Evolutionary conservation across 2,113 vertebrate species (phyloP), one percentile per base, ranked within the genome.

Genomic region (Phalacrocorax brasilianus): DNA sequence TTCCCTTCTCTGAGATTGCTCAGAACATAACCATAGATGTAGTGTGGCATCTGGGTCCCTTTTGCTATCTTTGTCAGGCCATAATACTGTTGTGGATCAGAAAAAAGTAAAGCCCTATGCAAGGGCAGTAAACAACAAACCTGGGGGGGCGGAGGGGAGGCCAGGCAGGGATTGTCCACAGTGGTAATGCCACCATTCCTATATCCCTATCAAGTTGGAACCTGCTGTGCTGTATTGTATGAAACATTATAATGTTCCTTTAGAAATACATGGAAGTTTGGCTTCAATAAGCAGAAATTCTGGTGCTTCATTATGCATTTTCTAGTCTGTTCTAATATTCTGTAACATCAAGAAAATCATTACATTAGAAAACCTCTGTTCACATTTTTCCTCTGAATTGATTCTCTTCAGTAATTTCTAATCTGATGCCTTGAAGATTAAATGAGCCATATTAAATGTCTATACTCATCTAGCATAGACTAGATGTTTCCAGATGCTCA

Each of bases 401-500:
- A 89, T 91, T 95, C 87, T 63, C 42, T 62, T 71, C 95, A 89
- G 44, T 84, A 87, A 71, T 52, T 95, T 85, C 68, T 93, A 78
- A 89, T 84, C 70, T 75, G 84, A 50, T 55, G 28, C 61, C 81
- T 53, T 2, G 1, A 58, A 72, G 73, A 38, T 74, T 5, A 91
- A 96, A 96, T 87, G 68, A 77, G 55, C 56, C 65, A 50, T 77
- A 33, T n/a, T 53, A 91, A 94, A 83, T 53, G 32, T 21, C 80
- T 89, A 4, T 42, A 58, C 3, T 1, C 71, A 55, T 28, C 68
- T 81, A 17, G 76, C 62, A 30, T 4, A 49, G 72, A 76, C 59
- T 77, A 87, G 59, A 81, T 47, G n/a, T 47, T 94, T 91, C 59
- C 89, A 89, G 80, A 89, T 58, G 73, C 67, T 86, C 52, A 58